Evolutionary conservation across 1,140 invertebrate genomes (phyloP).

Genomic region (Metopolophium dirhodum): DNA sequence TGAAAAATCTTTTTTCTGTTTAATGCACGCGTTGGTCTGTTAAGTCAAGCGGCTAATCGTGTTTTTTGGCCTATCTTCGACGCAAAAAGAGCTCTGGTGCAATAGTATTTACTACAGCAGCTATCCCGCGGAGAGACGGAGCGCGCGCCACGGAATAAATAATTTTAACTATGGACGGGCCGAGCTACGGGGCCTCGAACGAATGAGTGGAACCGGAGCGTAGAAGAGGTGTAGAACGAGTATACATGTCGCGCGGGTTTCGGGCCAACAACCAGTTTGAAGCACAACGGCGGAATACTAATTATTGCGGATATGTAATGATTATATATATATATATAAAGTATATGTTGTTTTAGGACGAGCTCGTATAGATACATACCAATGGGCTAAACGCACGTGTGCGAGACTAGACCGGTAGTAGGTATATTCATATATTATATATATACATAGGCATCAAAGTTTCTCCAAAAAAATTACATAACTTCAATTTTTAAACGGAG

Average conservation of each 20-base stretch:
- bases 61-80: background rate
- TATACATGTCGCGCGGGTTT: no score
- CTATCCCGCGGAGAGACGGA: background rate
- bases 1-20: no score
- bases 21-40: no score
- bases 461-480: slow-evolving; percentile 39
- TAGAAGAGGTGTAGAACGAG: background rate
- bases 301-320: slow-evolving; percentile 16
- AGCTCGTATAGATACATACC: background rate
- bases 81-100: background rate
- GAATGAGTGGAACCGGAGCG: slow-evolving; percentile 31
- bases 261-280: slow-evolving; percentile 20
- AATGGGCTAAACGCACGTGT: background rate
- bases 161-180: background rate
- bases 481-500: background rate
- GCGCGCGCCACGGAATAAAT: background rate
- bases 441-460: background rate
- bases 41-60: background rate
- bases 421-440: background rate
- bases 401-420: background rate
- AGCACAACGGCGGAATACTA: slow-evolving; percentile 27
- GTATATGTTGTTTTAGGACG: background rate
- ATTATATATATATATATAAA: background rate
- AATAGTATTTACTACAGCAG: background rate
- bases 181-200: slow-evolving; percentile 56